phyloP scores from a whole-genome alignment of 2,113 vertebrate species.

The Menidia beryllina region DNA sequence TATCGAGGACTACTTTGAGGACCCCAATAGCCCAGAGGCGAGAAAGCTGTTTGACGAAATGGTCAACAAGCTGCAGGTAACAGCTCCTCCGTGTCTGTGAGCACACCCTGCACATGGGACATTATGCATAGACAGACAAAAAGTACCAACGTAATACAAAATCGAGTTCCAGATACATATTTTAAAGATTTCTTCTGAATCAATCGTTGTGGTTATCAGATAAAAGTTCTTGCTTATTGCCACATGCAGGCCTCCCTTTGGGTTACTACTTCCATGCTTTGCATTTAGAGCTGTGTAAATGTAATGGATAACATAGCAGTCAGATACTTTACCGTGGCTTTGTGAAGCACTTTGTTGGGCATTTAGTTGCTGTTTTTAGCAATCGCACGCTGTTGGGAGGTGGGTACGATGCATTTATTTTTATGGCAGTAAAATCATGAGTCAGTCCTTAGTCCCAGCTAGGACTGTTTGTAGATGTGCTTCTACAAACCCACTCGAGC shows the following conservation, averaged over 20 bases:
- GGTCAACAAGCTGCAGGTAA: conserved; percentile 98
- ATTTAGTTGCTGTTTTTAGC: conserved; percentile 17
- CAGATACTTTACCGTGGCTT: neutral
- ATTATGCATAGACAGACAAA: neutral
- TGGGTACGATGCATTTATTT: conserved; percentile 40
- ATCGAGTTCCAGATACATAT: neutral
- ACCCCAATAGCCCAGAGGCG: conserved; percentile 94
- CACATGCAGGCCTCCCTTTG: neutral
- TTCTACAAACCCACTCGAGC: conserved; percentile 25
- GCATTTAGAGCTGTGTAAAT: conserved; percentile 4
- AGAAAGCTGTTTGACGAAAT: conserved; percentile 98
- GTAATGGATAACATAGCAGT: neutral
- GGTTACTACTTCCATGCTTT: neutral
- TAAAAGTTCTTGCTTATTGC: neutral
- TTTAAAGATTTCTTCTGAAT: neutral
- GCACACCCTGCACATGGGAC: neutral
- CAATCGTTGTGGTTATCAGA: neutral
- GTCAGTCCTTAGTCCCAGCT: conserved; percentile 37
- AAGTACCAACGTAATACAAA: too few species aligned
- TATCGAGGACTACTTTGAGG: conserved; percentile 98
- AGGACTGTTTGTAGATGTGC: conserved; percentile 30
- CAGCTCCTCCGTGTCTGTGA: neutral
- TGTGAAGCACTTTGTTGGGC: neutral
- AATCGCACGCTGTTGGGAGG: conserved; percentile 10
- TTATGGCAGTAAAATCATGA: conserved; percentile 45